A percentile compares a stretch with the other conserved stretches of the same genome.
Conservation (phyloP, 2,797 vertebrate species). For the Myotis vivesi region DNA sequence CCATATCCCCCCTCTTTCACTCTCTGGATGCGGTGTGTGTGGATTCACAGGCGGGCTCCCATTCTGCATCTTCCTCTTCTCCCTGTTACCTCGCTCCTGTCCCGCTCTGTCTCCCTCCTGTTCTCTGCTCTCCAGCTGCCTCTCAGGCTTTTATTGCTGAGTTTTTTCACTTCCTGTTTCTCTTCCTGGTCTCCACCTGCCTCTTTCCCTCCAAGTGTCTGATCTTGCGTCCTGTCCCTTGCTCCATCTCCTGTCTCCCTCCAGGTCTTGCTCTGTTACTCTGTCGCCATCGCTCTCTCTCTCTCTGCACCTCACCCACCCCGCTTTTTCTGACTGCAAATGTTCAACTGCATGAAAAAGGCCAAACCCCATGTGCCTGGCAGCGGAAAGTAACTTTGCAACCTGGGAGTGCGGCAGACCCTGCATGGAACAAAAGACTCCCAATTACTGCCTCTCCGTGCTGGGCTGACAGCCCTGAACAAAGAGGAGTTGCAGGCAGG, state of each 20-base stretch:
- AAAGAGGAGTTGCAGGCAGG: neutral
- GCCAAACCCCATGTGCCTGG: neutral
- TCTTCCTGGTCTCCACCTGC: neutral
- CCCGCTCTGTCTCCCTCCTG: neutral
- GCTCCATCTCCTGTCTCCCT: neutral
- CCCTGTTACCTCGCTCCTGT: neutral
- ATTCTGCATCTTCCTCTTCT: neutral
- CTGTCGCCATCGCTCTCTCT: neutral
- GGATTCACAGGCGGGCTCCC: fast-evolving
- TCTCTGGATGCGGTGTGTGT: neutral
- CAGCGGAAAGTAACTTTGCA: conserved; percentile 34
- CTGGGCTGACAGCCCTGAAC: neutral
- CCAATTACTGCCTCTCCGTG: conserved; percentile 43
- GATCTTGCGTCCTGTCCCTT: neutral
- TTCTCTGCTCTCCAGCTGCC: neutral
- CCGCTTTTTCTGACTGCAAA: conserved; percentile 49
- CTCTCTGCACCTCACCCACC: neutral
- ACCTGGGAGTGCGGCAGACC: neutral
- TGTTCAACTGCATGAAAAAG: conserved; percentile 64
- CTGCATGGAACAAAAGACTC: conserved; percentile 55
- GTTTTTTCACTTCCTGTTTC: neutral
- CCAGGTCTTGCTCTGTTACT: neutral
- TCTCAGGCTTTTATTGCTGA: neutral
- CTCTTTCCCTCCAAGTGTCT: neutral
- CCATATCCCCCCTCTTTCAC: neutral